phyloP scores from a whole-genome alignment of 2,888 invertebrate genomes.

The Autographa pulchrina region DNA sequence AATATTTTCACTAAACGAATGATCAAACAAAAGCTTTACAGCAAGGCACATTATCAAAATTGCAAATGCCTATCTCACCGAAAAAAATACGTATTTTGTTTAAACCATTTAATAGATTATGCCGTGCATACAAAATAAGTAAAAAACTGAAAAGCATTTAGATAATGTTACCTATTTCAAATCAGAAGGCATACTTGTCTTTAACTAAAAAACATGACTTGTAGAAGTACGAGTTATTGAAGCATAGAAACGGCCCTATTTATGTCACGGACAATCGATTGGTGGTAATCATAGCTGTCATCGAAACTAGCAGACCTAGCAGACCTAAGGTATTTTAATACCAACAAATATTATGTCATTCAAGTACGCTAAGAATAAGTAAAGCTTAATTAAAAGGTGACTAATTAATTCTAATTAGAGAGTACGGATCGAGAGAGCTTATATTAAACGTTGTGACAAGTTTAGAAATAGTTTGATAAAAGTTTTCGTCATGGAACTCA shows the following conservation, averaged over 20 bases:
- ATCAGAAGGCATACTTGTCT: not conserved
- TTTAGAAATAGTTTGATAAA: not conserved
- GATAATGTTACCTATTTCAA: too few species aligned
- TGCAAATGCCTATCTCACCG: too few species aligned
- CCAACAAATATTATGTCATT: not conserved
- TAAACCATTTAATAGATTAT: too few species aligned
- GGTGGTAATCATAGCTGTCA: not conserved
- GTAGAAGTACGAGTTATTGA: not conserved
- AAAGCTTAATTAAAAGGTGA: not conserved
- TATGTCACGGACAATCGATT: slow-evolving; percentile 19
- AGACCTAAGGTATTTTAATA: not conserved
- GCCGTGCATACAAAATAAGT: too few species aligned
- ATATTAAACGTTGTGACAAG: not conserved
- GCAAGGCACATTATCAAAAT: too few species aligned
- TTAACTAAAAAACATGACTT: not conserved
- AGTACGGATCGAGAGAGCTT: not conserved
- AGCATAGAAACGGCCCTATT: not conserved
- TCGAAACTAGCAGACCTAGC: not conserved
- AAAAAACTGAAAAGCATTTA: too few species aligned
- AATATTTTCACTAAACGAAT: too few species aligned
- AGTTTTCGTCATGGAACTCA: too few species aligned
- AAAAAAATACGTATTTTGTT: too few species aligned
- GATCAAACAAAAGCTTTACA: too few species aligned
- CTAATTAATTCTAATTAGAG: not conserved
- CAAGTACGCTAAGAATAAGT: not conserved